Percentiles rank a stretch among this genome's conserved stretches.
Conservation (phyloP, 2,888 invertebrate genomes). For the Macrosiphum euphorbiae region DNA sequence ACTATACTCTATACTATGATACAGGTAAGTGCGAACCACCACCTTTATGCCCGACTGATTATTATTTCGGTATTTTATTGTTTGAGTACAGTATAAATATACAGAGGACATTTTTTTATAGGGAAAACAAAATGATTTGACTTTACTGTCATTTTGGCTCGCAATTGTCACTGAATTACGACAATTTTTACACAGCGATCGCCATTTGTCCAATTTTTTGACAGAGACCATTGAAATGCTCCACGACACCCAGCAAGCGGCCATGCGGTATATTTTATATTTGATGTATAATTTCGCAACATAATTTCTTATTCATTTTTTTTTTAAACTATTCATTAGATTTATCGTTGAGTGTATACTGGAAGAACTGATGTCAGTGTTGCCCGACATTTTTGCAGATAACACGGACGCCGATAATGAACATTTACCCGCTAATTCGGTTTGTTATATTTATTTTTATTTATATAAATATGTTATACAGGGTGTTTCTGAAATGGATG, state of each 20-base stretch:
- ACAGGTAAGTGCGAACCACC: slow-evolving; percentile 73
- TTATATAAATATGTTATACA: no score
- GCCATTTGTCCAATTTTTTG: slow-evolving; percentile 92
- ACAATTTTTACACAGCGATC: slow-evolving; percentile 95
- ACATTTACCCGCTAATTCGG: slow-evolving; percentile 79
- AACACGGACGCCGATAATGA: slow-evolving; percentile 76
- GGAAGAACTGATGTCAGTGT: slow-evolving; percentile 85
- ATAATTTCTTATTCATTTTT: background rate
- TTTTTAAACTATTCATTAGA: slow-evolving; percentile 67
- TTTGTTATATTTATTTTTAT: slow-evolving; percentile 65
- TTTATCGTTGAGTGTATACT: slow-evolving; percentile 71
- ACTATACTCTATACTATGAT: slow-evolving; percentile 87
- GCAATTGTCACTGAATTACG: slow-evolving; percentile 97
- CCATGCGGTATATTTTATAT: slow-evolving; percentile 78
- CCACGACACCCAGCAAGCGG: slow-evolving; percentile 93
- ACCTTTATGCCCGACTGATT: background rate
- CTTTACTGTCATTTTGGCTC: slow-evolving; percentile 94
- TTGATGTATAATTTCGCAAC: background rate
- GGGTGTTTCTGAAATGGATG: no score
- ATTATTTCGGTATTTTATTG: background rate
- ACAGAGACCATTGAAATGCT: slow-evolving; percentile 93
- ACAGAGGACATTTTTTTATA: slow-evolving; percentile 69
- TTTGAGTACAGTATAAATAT: background rate
- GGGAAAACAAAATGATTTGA: slow-evolving; percentile 88
- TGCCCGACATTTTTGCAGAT: slow-evolving; percentile 85